phyloP scores from a whole-genome alignment of 1,140 invertebrate species.

The fruit fly (Drosophila melanogaster) region DNA sequence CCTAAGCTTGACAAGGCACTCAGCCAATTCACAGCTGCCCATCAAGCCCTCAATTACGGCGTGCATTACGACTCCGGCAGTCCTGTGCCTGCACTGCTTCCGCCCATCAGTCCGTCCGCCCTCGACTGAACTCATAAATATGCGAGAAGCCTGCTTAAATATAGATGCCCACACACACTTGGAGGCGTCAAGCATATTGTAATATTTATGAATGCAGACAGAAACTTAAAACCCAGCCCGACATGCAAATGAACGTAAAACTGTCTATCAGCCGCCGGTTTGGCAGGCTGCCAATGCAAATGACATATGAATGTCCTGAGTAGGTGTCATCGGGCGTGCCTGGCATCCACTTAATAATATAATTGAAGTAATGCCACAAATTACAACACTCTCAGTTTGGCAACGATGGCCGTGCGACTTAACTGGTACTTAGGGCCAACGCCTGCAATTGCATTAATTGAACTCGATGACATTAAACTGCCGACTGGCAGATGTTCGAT shows the following conservation, averaged over 20 bases:
- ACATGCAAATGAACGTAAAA: constrained; percentile 45
- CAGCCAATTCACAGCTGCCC: constrained; percentile 39
- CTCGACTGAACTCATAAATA: constrained; percentile 54
- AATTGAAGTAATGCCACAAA: constrained; percentile 73
- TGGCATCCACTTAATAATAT: constrained; percentile 60
- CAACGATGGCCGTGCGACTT: constrained; percentile 30
- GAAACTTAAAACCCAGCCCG: constrained; percentile 47
- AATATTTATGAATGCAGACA: constrained; percentile 59
- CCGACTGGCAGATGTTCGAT: constrained; percentile 6
- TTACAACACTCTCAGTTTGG: constrained; percentile 38
- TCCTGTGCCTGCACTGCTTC: neutral
- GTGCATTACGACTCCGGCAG: constrained; percentile 30
- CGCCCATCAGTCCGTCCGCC: neutral
- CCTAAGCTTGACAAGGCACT: constrained; percentile 32
- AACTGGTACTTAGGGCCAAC: constrained; percentile 35
- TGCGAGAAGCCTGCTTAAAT: constrained; percentile 43
- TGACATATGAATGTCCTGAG: constrained; percentile 38
- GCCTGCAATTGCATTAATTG: constrained; percentile 40
- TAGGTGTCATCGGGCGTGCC: constrained; percentile 33
- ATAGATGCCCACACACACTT: constrained; percentile 42
- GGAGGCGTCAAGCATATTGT: constrained; percentile 39
- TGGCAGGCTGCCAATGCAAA: constrained; percentile 44
- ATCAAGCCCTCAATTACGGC: constrained; percentile 46
- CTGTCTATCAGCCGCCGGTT: constrained; percentile 35
- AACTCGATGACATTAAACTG: constrained; percentile 50